These are phyloP conservation scores for Gnathonemus echidnorhynchus DNA, from an alignment of 2,113 vertebrate genomes.

Conservation along the genomic window DNA sequence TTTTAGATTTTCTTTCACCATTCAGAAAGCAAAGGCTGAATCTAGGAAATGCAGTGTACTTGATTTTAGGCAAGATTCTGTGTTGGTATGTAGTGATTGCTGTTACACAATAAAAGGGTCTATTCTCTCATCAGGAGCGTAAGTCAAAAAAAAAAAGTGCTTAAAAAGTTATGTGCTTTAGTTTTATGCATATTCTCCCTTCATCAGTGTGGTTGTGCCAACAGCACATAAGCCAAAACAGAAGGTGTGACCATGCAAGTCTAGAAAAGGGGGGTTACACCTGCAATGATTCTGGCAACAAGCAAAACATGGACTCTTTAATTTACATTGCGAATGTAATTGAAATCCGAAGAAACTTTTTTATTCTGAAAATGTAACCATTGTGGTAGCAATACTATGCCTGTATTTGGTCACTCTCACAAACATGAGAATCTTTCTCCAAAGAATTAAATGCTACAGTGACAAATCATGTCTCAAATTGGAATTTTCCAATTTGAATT, in stretches of 20 bases:
- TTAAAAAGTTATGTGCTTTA: neutral
- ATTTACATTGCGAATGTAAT: neutral
- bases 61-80: neutral
- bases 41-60: neutral
- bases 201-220: neutral
- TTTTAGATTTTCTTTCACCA: conserved; percentile 32
- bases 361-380: neutral
- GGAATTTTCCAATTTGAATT: too few species aligned
- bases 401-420: neutral
- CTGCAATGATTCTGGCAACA: neutral
- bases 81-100: conserved; percentile 20
- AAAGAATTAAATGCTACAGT: neutral
- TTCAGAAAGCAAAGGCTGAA: neutral
- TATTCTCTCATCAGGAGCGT: neutral
- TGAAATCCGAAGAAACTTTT: neutral
- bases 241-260: neutral
- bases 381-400: neutral
- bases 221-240: neutral
- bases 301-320: neutral
- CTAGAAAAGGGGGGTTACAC: neutral
- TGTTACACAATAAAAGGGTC: conserved; percentile 11
- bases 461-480: neutral
- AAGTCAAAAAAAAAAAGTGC: neutral
- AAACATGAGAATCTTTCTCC: neutral
- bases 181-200: neutral